These are phyloP conservation scores for Drosophila rubida DNA, from an alignment of 2,888 invertebrate species.

Conservation along the genomic window DNA sequence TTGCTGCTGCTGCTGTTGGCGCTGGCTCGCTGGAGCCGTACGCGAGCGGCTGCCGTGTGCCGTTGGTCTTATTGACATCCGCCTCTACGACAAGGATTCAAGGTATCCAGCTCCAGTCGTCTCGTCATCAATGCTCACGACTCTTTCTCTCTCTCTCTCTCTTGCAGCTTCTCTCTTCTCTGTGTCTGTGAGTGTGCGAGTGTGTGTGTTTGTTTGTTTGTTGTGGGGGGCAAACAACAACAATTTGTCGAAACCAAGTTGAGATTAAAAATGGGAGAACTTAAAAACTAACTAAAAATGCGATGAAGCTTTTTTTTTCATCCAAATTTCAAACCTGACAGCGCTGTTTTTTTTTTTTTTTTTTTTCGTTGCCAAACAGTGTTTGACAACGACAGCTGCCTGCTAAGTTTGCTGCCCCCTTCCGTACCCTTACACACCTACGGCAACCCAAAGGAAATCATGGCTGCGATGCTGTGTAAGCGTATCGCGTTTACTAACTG, in stretches of 20 bases:
- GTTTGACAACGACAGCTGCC: conserved; percentile 35
- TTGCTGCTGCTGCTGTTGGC: conserved; percentile 27
- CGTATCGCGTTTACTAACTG: too few species aligned
- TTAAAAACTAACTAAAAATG: conserved; percentile 71
- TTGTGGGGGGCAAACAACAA: conserved; percentile 60
- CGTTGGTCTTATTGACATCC: conserved; percentile 64
- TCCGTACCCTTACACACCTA: too few species aligned
- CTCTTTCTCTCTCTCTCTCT: conserved; percentile 29
- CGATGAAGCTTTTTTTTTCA: conserved; percentile 40
- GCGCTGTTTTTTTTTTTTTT: conserved; percentile 4
- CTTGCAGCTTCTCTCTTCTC: conserved; percentile 34
- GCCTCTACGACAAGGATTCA: conserved; percentile 24
- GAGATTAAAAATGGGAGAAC: conserved; percentile 60
- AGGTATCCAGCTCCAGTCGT: conserved; percentile 22
- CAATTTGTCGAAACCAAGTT: conserved; percentile 69
- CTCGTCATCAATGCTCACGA: conserved; percentile 52
- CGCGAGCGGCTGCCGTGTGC: conserved; percentile 55
- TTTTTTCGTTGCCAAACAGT: conserved; percentile 13
- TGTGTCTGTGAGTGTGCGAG: conserved; percentile 34
- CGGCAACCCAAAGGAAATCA: too few species aligned
- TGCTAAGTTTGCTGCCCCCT: conserved; percentile 36
- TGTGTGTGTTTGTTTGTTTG: conserved; percentile 24
- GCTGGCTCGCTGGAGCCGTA: conserved; percentile 22
- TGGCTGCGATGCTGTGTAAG: too few species aligned
- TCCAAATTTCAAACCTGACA: conserved; percentile 49